These are phyloP conservation scores for Rhamnusium bicolor DNA, from an alignment of 2,888 invertebrate species.

Conservation along the genomic window DNA sequence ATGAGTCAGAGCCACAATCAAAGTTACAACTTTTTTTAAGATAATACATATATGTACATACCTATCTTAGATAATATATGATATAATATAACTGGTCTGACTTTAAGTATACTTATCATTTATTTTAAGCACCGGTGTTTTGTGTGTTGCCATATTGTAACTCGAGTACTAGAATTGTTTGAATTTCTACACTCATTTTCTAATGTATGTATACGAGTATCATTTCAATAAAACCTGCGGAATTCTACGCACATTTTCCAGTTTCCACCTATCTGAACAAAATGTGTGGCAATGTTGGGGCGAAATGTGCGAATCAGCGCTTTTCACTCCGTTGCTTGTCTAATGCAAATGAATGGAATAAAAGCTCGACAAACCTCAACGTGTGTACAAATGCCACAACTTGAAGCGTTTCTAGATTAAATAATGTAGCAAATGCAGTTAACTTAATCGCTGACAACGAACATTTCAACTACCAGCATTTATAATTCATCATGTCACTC, in stretches of 20 bases:
- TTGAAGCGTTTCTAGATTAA: neutral
- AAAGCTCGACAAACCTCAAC: neutral
- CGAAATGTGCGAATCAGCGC: neutral
- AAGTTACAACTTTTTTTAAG: too few relatives aligned
- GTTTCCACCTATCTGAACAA: constrained; percentile 1
- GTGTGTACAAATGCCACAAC: neutral
- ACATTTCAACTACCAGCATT: neutral
- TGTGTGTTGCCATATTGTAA: too few relatives aligned
- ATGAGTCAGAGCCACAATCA: too few relatives aligned
- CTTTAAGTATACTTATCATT: too few relatives aligned
- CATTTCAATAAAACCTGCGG: neutral
- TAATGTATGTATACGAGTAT: neutral
- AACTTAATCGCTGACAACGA: neutral
- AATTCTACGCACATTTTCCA: neutral
- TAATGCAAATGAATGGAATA: constrained; percentile 6
- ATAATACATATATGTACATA: too few relatives aligned
- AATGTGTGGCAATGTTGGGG: neutral
- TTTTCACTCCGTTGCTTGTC: neutral
- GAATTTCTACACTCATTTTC: too few relatives aligned
- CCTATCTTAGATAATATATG: too few relatives aligned
- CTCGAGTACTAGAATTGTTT: too few relatives aligned
- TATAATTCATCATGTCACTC: neutral
- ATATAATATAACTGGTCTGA: too few relatives aligned
- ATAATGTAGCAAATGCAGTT: neutral
- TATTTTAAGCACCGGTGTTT: too few relatives aligned